A percentile compares a stretch with the other conserved stretches of the same genome.
These are phyloP conservation scores for Mirounga angustirostris DNA, from an alignment of 2,113 vertebrate genomes.

Conservation along the genomic window DNA sequence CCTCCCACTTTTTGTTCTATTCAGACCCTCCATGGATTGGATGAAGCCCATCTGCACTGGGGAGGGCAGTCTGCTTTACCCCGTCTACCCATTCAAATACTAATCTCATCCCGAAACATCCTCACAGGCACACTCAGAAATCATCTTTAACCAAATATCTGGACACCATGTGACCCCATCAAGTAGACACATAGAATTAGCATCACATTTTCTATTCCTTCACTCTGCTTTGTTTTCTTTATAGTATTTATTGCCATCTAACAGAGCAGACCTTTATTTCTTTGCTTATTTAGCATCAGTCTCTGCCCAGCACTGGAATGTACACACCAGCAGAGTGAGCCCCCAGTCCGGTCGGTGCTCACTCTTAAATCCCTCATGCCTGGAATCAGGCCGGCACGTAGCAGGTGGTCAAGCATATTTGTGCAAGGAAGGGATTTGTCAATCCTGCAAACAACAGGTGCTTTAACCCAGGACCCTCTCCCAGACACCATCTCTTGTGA, in stretches of 20 bases:
- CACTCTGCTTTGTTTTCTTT: not conserved
- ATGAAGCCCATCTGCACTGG: not conserved
- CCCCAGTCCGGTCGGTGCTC: not conserved
- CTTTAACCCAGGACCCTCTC: fast-evolving
- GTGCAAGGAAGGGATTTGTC: not conserved
- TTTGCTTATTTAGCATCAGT: not conserved
- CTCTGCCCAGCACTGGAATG: not conserved
- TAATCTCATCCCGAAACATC: not conserved
- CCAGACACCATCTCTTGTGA: not conserved
- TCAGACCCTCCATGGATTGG: not conserved
- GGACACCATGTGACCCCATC: not conserved
- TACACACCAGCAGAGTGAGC: fast-evolving
- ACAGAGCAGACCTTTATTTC: not conserved
- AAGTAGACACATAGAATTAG: not conserved
- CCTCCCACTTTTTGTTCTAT: not conserved
- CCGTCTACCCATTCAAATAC: not conserved
- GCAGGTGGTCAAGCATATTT: not conserved
- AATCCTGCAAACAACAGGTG: fast-evolving
- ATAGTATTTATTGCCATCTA: fast-evolving
- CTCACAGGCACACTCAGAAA: not conserved
- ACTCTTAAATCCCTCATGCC: too few relatives aligned
- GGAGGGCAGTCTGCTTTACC: not conserved
- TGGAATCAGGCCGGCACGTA: not conserved
- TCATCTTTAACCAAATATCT: not conserved
- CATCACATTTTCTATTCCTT: not conserved